These are phyloP conservation scores for Plotosus lineatus DNA, from an alignment of 2,113 vertebrate genomes.

Conservation along the genomic window DNA sequence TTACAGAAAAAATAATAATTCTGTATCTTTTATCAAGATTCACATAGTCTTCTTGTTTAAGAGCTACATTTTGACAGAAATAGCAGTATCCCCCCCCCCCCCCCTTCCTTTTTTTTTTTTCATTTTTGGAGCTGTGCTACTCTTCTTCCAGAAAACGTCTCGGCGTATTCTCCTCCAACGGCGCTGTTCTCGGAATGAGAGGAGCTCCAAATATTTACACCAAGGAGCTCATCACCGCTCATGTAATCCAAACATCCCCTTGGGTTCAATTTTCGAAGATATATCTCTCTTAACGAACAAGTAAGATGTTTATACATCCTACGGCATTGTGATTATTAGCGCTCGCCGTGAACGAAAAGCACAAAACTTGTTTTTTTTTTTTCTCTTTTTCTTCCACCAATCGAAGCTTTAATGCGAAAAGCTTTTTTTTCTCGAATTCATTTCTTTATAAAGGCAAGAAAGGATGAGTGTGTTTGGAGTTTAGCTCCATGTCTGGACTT, in stretches of 20 bases:
- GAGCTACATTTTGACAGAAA: not conserved
- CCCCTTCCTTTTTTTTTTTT: too few species aligned
- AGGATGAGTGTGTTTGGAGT: slow-evolving; percentile 21
- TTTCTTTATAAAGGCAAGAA: slow-evolving; percentile 23
- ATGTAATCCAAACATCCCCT: slow-evolving; percentile 52
- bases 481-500: slow-evolving; percentile 66
- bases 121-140: not conserved
- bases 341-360: slow-evolving; percentile 17
- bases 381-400: not conserved
- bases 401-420: not conserved
- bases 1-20: too few species aligned
- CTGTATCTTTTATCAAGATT: not conserved
- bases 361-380: slow-evolving; percentile 33
- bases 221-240: slow-evolving; percentile 40
- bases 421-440: slow-evolving; percentile 2
- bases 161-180: slow-evolving; percentile 7
- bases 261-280: slow-evolving; percentile 36
- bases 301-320: slow-evolving; percentile 37
- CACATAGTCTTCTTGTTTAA: not conserved
- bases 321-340: slow-evolving; percentile 38
- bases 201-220: slow-evolving; percentile 54
- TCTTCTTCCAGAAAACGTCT: not conserved
- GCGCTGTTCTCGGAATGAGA: slow-evolving; percentile 35
- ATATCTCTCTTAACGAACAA: slow-evolving; percentile 36
- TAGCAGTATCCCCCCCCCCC: too few species aligned